Evolutionary conservation across 2,113 vertebrate genomes (phyloP), one percentile per base, ranked within the genome.

Genomic region (Haemorhous mexicanus): DNA sequence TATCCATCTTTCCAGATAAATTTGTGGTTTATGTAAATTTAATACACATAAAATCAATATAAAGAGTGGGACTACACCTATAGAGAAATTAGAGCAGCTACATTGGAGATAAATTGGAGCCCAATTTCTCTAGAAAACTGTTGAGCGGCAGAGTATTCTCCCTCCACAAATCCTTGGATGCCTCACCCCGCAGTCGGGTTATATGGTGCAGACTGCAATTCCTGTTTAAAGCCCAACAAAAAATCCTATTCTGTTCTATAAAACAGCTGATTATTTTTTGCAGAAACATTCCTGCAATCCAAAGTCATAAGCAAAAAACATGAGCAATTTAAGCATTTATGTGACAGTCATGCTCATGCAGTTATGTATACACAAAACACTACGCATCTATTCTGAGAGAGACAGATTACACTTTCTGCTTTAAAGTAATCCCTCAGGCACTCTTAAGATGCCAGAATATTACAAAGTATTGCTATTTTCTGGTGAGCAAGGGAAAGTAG

Each of bases 101-200:
- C 11, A 52, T 2, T 3, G 13, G 69, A 63, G 32, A 44, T 49
- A 0, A 84, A 49, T 81, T 78, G 84, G 20, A 28, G 17, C 8
- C 17, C 0, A 33, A 0, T 85, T 73, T 82, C 50, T 90, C 18
- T 26, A 41, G 46, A 76, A 93, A 73, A 30, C 20, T 16, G 11
- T 2, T 59, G 11, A 72, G 56, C 30, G 32, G 16, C 15, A 16
- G 33, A 41, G 3, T 41, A 21, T 37, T 39, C 13, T 64, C 14
- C 6, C 4, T 26, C 12, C 44, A 39, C 0, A 0, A 70, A 47
- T 78, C 39, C 15, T 87, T 52, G 32, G 22, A 44, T 23, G 5
- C 56, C 41, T 82, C 55, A 14, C 46, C 13, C 6, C 1, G 3
- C 19, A 21, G 6, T 27, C 58, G 50, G 35, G 30, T 15, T 85